phyloP scores from a whole-genome alignment of 30 jellyfish, hydroid and myxozoan genomes.

The Hydra vulgaris region DNA sequence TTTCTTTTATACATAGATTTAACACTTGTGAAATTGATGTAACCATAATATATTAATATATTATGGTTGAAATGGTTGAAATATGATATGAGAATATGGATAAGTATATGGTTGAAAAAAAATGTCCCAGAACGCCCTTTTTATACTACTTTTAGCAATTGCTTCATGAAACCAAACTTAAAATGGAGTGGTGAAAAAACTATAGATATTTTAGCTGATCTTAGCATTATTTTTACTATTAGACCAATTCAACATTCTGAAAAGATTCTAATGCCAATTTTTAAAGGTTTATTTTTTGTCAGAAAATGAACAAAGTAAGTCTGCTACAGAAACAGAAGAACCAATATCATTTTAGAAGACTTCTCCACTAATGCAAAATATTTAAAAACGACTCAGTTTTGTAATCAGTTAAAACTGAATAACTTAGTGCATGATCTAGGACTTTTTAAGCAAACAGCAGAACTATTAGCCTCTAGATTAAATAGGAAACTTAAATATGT shows the following conservation, averaged over 20 bases:
- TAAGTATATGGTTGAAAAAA: too few relatives aligned
- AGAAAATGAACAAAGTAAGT: background rate
- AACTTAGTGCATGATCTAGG: background rate
- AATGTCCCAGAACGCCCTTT: too few relatives aligned
- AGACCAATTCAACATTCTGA: background rate
- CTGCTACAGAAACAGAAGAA: background rate
- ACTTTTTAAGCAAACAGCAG: background rate
- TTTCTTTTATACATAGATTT: too few relatives aligned
- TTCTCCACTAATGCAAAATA: background rate
- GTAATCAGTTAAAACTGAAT: background rate
- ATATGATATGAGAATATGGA: too few relatives aligned
- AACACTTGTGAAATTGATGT: too few relatives aligned
- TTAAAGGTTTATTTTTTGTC: background rate
- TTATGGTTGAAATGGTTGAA: too few relatives aligned
- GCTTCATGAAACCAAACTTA: too few relatives aligned
- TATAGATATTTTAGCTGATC: too few relatives aligned
- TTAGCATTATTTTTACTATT: background rate
- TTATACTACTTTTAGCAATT: too few relatives aligned
- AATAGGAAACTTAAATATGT: too few relatives aligned
- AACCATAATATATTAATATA: too few relatives aligned
- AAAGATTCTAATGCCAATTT: background rate
- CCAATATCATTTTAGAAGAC: background rate
- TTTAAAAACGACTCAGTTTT: background rate
- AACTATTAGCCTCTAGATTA: background rate
- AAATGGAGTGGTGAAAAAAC: too few relatives aligned